Evolutionary conservation across 2,888 invertebrate genomes (phyloP).

Genomic region (Folsomia manolachei): DNA sequence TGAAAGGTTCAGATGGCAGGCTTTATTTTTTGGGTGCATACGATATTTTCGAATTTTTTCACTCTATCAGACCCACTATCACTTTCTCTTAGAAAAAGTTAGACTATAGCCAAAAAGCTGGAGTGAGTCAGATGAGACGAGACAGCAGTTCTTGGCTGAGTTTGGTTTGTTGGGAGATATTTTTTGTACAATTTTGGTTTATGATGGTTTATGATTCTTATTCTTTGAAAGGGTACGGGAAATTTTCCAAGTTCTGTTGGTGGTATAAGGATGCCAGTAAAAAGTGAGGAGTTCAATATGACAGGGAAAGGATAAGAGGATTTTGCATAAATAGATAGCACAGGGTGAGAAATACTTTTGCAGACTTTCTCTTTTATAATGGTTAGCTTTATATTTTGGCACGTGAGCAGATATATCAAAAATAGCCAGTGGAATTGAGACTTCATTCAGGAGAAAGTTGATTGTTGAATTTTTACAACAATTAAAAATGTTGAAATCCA

Average conservation of each 20-base stretch:
- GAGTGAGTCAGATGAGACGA: slow-evolving; percentile 14
- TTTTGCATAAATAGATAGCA: too few species aligned
- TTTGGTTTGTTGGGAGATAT: slow-evolving; percentile 9
- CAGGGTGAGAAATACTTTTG: too few species aligned
- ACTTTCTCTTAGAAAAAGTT: not conserved
- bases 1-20: not conserved
- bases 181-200: not conserved
- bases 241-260: not conserved
- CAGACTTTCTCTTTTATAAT: too few species aligned
- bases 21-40: not conserved
- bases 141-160: not conserved
- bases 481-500: too few species aligned
- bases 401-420: too few species aligned
- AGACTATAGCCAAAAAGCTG: not conserved
- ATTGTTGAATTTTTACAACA: not conserved
- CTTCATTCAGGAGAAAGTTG: not conserved
- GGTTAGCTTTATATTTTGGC: too few species aligned
- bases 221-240: not conserved
- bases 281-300: slow-evolving; percentile 44
- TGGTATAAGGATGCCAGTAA: not conserved
- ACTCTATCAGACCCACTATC: not conserved
- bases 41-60: not conserved
- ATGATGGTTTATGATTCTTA: slow-evolving; percentile 2
- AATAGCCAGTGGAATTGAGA: too few species aligned
- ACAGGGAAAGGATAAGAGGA: slow-evolving; percentile 38